Conservation (phyloP, 2,888 invertebrate species). For the Platycnemis pennipes region DNA sequence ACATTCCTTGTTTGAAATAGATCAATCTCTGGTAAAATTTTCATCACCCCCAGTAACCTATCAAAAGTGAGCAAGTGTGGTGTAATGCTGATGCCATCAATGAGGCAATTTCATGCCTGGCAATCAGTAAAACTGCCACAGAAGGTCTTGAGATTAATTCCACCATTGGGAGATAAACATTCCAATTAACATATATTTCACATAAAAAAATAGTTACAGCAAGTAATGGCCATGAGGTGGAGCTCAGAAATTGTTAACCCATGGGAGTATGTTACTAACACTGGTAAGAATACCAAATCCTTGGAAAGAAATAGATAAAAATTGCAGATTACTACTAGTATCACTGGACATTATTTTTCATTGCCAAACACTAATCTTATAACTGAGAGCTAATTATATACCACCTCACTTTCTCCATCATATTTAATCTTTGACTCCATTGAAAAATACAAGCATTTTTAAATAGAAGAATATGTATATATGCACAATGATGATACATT, state of each 20-base stretch:
- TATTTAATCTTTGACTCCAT: not conserved
- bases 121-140: not conserved
- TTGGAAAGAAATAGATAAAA: not conserved
- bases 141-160: not conserved
- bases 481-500: not conserved
- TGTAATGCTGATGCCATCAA: not conserved
- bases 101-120: not conserved
- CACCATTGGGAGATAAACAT: not conserved
- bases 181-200: not conserved
- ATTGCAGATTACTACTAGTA: not conserved
- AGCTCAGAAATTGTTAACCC: not conserved
- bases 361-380: not conserved
- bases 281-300: not conserved
- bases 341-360: not conserved
- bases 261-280: not conserved
- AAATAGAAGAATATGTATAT: slow-evolving; percentile 22
- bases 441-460: slow-evolving; percentile 21
- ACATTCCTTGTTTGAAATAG: not conserved
- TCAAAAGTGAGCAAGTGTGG: too few relatives aligned
- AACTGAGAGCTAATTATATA: not conserved
- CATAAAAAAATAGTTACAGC: not conserved
- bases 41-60: too few relatives aligned
- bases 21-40: not conserved
- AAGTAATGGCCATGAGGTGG: not conserved
- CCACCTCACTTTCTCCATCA: not conserved